Percentiles rank a stretch among this genome's conserved stretches.
These are phyloP conservation scores for Mylabris phalerata DNA, from an alignment of 1,140 invertebrate genomes.

Conservation along the genomic window DNA sequence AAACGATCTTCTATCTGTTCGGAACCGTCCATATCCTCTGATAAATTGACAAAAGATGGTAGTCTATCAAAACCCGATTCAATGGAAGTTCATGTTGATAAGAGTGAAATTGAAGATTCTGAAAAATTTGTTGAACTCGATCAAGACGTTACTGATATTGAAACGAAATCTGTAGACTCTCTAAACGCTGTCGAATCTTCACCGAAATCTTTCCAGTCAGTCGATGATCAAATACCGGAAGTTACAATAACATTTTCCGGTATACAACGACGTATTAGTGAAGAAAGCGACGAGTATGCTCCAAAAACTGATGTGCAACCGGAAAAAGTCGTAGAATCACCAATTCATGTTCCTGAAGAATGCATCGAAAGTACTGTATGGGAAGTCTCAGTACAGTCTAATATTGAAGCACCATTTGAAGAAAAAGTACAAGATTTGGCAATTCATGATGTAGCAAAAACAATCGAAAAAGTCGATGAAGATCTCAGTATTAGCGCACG, in stretches of 20 bases:
- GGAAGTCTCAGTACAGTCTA: constrained; percentile 55
- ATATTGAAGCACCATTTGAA: constrained; percentile 29
- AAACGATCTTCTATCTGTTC: constrained; percentile 26
- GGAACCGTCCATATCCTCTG: constrained; percentile 27
- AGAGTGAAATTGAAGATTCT: constrained; percentile 47
- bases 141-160: constrained; percentile 36
- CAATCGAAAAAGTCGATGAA: constrained; percentile 29
- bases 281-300: constrained; percentile 37
- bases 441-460: constrained; percentile 2
- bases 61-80: constrained; percentile 42
- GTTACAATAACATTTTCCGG: constrained; percentile 38
- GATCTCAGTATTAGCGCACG: constrained; percentile 30
- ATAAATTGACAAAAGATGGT: constrained; percentile 28
- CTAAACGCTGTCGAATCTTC: constrained; percentile 24
- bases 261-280: constrained; percentile 38
- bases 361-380: constrained; percentile 55
- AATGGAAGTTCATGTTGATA: constrained; percentile 47
- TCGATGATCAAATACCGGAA: constrained; percentile 36
- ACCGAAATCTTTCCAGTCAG: constrained; percentile 18
- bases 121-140: constrained; percentile 44
- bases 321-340: constrained; percentile 35
- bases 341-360: constrained; percentile 50
- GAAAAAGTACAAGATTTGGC: constrained; percentile 31
- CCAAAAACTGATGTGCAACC: constrained; percentile 20
- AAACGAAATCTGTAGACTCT: constrained; percentile 31